Base-by-base conservation (phyloP, 2,888 invertebrate species). In the Coleophora deauratella region DNA sequence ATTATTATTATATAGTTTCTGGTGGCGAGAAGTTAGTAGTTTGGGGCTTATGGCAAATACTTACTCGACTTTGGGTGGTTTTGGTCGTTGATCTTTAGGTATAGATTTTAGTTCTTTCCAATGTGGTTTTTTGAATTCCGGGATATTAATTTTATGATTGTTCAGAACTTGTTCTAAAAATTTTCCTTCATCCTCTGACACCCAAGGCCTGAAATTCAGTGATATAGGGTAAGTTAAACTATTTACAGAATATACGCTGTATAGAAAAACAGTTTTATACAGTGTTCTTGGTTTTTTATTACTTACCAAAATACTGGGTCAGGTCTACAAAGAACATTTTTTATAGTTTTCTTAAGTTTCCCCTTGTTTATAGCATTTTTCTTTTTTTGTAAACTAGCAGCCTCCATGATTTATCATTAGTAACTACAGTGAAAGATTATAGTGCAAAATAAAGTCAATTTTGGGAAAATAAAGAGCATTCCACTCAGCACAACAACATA, bases 291-390 rank as follows among this genome's bases (percentile, higher is more conserved):
- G n/a, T n/a, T n/a, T n/a, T n/a, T n/a, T 9, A 31, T 15, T 41
- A 40, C 53, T 60, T 61, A 84, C 85, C 86, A 85, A 55, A 66
- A 62, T 32, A 68, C 40, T 14, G 71, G 62, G 50, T 80, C 80
- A 2, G 82, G 78, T n/a, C 80, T 64, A 49, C 79, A 77, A 34
- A 86, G 47, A 13, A 82, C 65, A 55, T 84, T 84, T 67, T 77
- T 81, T 9, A 85, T 68, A 12, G 73, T 79, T 66, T 76, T 82
- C 56, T 80, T 79, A 9, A 85, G 47, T 62, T 84, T 81, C n/a
- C 73, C 72, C 54, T 79, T 85, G 40, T 56, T 72, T 1, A 76
- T 62, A 12, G 59, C 52, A 35, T 49, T 57, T 58, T 76, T 79
- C 47, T 73, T 80, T 42, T 63, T 72, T 50, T 57, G 65, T 41